Evolutionary conservation across 2,888 invertebrate genomes (phyloP).

Genomic region (Drosophila pseudotalamancana): DNA sequence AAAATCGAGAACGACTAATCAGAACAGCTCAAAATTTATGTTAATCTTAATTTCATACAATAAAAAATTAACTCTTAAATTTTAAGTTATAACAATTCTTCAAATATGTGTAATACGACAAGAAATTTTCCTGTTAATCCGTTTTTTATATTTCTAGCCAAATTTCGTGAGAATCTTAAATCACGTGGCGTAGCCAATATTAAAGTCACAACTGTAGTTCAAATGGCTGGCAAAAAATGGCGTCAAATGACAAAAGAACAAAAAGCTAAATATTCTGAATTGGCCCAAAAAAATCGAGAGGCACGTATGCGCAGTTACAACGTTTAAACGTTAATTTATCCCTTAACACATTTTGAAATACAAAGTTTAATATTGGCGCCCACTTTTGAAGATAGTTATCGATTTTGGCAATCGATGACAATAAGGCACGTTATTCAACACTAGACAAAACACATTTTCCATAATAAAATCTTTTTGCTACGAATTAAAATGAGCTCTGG

Average conservation of each 20-base stretch:
- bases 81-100: background rate
- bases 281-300: constrained; percentile 24
- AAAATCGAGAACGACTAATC: background rate
- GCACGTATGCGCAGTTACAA: background rate
- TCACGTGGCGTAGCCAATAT: constrained; percentile 26
- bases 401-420: constrained; percentile 8
- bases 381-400: constrained; percentile 2
- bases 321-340: background rate
- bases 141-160: constrained; percentile 40
- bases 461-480: background rate
- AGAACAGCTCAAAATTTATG: too few relatives aligned
- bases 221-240: constrained; percentile 46
- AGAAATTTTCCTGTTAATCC: constrained; percentile 29
- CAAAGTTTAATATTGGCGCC: constrained; percentile 1
- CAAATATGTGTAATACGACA: background rate
- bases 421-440: constrained; percentile 16
- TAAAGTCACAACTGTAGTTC: constrained; percentile 24
- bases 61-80: background rate
- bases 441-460: constrained; percentile 48
- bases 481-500: constrained; percentile 91
- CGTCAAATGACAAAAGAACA: constrained; percentile 38
- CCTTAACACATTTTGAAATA: background rate
- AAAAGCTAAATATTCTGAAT: constrained; percentile 29
- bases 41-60: too few relatives aligned
- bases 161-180: constrained; percentile 43